Percentiles rank a stretch among this genome's conserved stretches.
These are phyloP conservation scores for Agrochola circellaris DNA, from an alignment of 2,888 invertebrate species.

Conservation along the genomic window DNA sequence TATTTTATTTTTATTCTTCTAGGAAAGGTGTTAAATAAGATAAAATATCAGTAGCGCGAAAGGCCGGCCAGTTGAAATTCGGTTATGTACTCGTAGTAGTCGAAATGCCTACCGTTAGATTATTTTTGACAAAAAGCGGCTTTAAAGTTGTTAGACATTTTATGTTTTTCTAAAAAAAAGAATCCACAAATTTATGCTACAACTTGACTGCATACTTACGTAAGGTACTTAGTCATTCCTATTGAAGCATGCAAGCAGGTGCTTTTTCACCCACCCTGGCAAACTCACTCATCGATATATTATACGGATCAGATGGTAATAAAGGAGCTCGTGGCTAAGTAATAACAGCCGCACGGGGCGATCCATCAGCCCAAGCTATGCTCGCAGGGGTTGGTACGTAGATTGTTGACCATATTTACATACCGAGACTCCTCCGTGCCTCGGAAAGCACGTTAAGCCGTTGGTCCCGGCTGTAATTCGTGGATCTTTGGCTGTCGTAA, in stretches of 20 bases:
- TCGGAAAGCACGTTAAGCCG: no score
- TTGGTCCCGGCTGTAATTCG: no score
- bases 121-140: not conserved
- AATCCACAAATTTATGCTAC: not conserved
- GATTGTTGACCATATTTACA: no score
- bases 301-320: not conserved
- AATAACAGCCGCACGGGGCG: no score
- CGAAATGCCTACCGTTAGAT: not conserved
- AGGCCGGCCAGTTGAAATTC: not conserved
- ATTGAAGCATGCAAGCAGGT: not conserved
- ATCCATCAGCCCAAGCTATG: no score
- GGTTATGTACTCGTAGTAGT: not conserved
- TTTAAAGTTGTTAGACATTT: not conserved
- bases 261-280: not conserved
- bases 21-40: not conserved
- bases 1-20: constrained; percentile 1
- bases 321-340: no score
- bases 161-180: not conserved
- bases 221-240: not conserved
- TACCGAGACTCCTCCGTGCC: no score
- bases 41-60: no score
- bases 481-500: no score
- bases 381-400: no score
- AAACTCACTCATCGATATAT: not conserved
- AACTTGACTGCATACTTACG: not conserved